Conservation (phyloP, 1,140 invertebrate species). For the Scaptomyza pallida region DNA sequence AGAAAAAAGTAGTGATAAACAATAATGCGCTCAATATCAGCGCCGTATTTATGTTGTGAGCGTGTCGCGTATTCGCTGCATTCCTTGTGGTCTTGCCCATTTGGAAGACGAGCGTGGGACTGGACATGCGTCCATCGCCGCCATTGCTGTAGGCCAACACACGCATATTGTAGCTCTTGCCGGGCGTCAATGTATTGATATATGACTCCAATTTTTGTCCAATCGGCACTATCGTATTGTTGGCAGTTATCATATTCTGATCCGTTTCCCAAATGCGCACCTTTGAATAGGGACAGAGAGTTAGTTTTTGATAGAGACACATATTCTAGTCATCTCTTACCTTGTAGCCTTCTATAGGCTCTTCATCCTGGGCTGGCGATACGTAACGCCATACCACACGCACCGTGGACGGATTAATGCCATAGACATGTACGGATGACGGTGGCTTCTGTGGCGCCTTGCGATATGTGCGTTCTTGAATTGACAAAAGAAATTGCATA, state of each 20-base stretch:
- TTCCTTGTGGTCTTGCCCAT: conserved; percentile 88
- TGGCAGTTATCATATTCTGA: conserved; percentile 95
- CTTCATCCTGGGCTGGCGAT: conserved; percentile 93
- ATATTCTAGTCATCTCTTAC: conserved; percentile 15
- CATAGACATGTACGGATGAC: conserved; percentile 93
- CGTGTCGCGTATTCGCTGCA: conserved; percentile 61
- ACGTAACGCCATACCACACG: conserved; percentile 96
- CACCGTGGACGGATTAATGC: conserved; percentile 93
- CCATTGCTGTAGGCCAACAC: conserved; percentile 96
- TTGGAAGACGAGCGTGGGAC: conserved; percentile 93
- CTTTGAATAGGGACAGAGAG: conserved; percentile 19
- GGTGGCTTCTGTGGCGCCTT: conserved; percentile 97
- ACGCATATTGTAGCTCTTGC: conserved; percentile 94
- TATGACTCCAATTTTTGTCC: conserved; percentile 91
- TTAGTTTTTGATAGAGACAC: no score
- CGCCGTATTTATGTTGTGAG: conserved; percentile 68
- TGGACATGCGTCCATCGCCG: conserved; percentile 98
- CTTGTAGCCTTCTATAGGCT: conserved; percentile 97
- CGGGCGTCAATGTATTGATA: conserved; percentile 91
- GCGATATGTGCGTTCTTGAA: conserved; percentile 91
- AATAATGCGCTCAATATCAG: conserved; percentile 65
- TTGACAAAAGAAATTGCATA: background rate
- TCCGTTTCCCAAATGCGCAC: conserved; percentile 96
- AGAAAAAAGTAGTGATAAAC: conserved; percentile 64
- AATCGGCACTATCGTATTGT: conserved; percentile 91